These are phyloP conservation scores for Nipponia nippon DNA, from an alignment of 2,113 vertebrate genomes.

Conservation along the genomic window DNA sequence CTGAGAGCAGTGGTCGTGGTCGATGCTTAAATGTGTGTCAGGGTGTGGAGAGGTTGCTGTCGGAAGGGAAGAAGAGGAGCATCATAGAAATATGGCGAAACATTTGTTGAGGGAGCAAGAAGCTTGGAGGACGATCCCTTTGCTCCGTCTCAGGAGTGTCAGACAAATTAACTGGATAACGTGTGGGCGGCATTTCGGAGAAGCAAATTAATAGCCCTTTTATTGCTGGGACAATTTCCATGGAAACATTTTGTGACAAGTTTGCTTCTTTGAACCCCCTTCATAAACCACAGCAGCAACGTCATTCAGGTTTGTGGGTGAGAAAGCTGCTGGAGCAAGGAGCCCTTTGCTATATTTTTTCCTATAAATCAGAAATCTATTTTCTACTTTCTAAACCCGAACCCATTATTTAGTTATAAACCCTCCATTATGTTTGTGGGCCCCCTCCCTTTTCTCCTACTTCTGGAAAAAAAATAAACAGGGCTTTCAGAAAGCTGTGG, in stretches of 20 bases:
- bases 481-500: not conserved
- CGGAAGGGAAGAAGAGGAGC: rapidly evolving
- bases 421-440: not conserved
- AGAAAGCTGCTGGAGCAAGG: not conserved
- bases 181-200: not conserved
- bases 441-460: not conserved
- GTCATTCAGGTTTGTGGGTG: not conserved
- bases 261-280: not conserved
- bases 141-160: not conserved
- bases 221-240: not conserved
- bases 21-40: not conserved
- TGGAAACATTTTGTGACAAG: not conserved
- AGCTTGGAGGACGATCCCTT: not conserved
- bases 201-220: not conserved
- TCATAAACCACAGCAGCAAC: not conserved
- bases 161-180: not conserved
- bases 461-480: not conserved
- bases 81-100: not conserved
- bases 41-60: not conserved
- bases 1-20: not conserved
- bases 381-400: not conserved
- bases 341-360: not conserved
- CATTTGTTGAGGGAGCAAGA: not conserved
- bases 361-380: not conserved
- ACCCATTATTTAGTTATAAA: not conserved